These are phyloP conservation scores for Pseudolycoriella hygida DNA, from an alignment of 2,888 invertebrate species.

Conservation along the genomic window DNA sequence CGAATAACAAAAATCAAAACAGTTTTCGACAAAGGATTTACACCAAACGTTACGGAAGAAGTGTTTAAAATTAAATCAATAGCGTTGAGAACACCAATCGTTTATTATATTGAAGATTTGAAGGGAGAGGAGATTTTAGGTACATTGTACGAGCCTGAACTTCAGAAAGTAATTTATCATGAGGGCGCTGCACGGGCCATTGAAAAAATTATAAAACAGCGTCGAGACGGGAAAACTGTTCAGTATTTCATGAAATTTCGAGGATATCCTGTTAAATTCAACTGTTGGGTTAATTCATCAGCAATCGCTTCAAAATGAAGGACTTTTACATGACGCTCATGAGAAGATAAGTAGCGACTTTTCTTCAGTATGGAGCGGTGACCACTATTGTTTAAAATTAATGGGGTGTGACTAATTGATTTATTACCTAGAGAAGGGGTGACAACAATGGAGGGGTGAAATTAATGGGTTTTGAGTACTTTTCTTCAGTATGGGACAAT, in stretches of 20 bases:
- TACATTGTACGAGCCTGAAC: constrained; percentile 2
- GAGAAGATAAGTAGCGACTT: no score
- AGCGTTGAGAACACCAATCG: background rate
- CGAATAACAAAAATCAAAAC: no score
- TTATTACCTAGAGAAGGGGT: no score
- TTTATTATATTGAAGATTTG: background rate
- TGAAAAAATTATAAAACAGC: background rate
- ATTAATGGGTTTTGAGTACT: no score
- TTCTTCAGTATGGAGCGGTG: no score
- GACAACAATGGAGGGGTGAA: no score
- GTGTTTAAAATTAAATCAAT: background rate
- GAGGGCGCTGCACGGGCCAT: background rate
- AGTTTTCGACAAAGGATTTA: constrained; percentile 5
- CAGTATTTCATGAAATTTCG: no score
- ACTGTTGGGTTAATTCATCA: background rate
- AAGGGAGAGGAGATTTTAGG: background rate
- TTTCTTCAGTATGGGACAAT: no score
- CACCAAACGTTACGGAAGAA: background rate
- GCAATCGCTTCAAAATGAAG: background rate
- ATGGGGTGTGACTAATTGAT: no score
- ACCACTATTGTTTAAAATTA: no score
- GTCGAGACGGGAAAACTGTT: background rate
- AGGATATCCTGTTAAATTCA: no score
- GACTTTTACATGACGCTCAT: constrained; percentile 2
- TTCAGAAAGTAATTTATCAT: background rate